phyloP scores from a whole-genome alignment of 1,140 invertebrate genomes.

The Eurosta solidaginis region DNA sequence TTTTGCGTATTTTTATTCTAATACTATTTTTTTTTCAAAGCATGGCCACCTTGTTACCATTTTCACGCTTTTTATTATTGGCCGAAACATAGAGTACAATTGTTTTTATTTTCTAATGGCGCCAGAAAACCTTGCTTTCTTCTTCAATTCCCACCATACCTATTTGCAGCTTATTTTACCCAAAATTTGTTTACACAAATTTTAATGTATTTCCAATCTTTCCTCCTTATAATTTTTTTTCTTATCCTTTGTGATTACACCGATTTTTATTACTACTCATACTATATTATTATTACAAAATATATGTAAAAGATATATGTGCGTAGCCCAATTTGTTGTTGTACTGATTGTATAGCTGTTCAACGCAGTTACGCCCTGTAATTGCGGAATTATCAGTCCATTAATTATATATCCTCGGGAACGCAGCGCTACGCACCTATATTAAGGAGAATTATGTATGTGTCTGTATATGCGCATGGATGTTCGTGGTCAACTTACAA shows the following conservation, averaged over 20 bases:
- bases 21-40: too few relatives aligned
- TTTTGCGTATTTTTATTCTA: too few relatives aligned
- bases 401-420: background rate
- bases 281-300: background rate
- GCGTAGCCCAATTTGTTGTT: background rate
- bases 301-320: too few relatives aligned
- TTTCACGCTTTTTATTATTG: too few relatives aligned
- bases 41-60: too few relatives aligned
- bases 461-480: background rate
- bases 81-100: too few relatives aligned
- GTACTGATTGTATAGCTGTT: background rate
- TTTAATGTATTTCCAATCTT: background rate
- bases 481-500: background rate
- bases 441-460: background rate
- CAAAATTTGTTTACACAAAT: background rate
- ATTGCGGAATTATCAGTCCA: background rate
- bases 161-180: too few relatives aligned
- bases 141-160: too few relatives aligned
- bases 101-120: too few relatives aligned
- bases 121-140: too few relatives aligned
- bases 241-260: background rate
- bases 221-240: background rate
- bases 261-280: background rate
- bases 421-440: background rate
- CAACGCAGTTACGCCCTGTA: conserved; percentile 11